Percentiles rank a stretch among this genome's conserved stretches.
Conservation (phyloP, 1,140 invertebrate genomes). For the Acromyrmex heyeri region DNA sequence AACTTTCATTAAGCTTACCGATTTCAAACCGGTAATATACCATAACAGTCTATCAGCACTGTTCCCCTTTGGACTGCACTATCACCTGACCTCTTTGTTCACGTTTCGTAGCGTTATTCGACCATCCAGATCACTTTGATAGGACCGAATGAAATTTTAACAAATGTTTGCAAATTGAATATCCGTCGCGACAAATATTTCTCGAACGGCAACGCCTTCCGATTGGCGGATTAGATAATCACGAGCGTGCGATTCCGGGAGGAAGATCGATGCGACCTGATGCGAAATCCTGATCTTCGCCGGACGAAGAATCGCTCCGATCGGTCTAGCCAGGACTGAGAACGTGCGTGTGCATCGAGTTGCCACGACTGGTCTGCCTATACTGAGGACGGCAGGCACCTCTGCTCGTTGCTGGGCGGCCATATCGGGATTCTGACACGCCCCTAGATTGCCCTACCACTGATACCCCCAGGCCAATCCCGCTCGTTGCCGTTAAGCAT, state of each 20-base stretch:
- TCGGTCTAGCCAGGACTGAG: neutral
- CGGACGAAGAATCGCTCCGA: constrained; percentile 24
- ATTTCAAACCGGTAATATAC: constrained; percentile 6
- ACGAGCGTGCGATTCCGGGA: neutral
- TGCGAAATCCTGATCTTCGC: neutral
- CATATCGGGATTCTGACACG: constrained; percentile 81
- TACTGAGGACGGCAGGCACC: constrained; percentile 73
- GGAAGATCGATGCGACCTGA: neutral
- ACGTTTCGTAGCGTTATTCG: neutral
- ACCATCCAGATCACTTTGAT: constrained; percentile 22
- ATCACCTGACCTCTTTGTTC: constrained; percentile 15
- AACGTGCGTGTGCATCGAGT: constrained; percentile 78
- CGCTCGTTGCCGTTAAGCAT: constrained; percentile 58
- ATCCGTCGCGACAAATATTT: neutral
- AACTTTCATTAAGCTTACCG: neutral
- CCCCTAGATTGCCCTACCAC: constrained; percentile 71
- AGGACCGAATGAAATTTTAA: neutral
- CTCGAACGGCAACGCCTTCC: neutral
- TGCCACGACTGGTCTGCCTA: constrained; percentile 79
- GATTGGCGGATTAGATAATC: neutral
- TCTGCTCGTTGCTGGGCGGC: constrained; percentile 80
- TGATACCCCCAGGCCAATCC: constrained; percentile 74
- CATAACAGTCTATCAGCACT: constrained; percentile 27
- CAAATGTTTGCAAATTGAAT: neutral
- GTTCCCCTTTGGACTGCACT: constrained; percentile 27